A percentile compares a stretch with the other conserved stretches of the same genome.
These are phyloP conservation scores for Hylaea fasciaria DNA, from an alignment of 2,888 invertebrate species.

Conservation along the genomic window DNA sequence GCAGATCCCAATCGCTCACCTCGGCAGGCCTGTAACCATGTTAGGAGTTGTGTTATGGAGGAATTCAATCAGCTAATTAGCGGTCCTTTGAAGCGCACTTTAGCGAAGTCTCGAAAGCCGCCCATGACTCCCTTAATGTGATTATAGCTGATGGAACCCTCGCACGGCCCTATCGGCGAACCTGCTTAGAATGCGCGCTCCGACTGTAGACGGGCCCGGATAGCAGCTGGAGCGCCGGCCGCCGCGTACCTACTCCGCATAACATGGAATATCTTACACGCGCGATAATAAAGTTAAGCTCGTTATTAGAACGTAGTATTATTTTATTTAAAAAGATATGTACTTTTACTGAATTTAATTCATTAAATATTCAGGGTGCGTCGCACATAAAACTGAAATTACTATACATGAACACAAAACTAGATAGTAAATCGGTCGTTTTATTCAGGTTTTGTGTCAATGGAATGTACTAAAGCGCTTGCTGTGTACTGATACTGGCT, in stretches of 20 bases:
- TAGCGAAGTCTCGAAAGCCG: not conserved
- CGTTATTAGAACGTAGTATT: too few relatives aligned
- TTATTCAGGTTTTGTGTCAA: too few relatives aligned
- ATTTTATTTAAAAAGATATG: too few relatives aligned
- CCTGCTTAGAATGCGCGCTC: conserved; percentile 5
- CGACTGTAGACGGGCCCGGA: not conserved
- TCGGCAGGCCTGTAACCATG: conserved; percentile 6
- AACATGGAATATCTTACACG: not conserved
- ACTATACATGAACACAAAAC: too few relatives aligned
- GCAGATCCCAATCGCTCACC: not conserved
- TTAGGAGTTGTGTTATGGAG: conserved; percentile 14
- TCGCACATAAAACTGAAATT: too few relatives aligned
- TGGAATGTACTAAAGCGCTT: too few relatives aligned
- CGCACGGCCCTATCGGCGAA: not conserved
- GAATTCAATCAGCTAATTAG: conserved; percentile 26
- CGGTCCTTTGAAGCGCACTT: conserved; percentile 23
- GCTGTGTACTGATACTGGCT: too few relatives aligned
- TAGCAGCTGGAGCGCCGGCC: not conserved
- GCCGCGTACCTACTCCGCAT: not conserved
- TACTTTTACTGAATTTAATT: too few relatives aligned
- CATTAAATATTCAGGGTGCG: too few relatives aligned
- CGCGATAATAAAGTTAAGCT: not conserved
- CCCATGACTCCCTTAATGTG: conserved; percentile 12
- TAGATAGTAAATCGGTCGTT: too few relatives aligned
- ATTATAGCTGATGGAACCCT: conserved; percentile 16